phyloP scores from a whole-genome alignment of 2,113 vertebrate genomes.

The Campylomormyrus tamandua region DNA sequence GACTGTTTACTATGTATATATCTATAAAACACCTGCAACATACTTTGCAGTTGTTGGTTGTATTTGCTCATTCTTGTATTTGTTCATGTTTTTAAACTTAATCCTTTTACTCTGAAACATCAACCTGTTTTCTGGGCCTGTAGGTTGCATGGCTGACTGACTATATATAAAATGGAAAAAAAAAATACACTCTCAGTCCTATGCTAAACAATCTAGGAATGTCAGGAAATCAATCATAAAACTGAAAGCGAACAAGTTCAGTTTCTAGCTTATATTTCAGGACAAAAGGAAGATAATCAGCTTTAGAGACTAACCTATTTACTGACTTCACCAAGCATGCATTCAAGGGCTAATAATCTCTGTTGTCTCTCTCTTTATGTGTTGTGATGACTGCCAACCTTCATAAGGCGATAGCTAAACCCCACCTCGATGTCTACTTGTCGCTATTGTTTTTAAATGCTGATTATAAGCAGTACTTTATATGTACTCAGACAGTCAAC shows the following conservation, averaged over 20 bases:
- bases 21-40: background rate
- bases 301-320: background rate
- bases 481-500: background rate
- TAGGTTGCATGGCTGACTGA: background rate
- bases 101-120: background rate
- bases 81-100: background rate
- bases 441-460: background rate
- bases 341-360: background rate
- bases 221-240: conserved; percentile 8
- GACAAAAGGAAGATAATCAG: background rate
- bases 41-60: background rate
- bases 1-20: background rate
- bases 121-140: background rate
- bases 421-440: background rate
- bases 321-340: background rate
- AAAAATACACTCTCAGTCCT: background rate
- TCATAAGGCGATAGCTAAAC: background rate
- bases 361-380: background rate
- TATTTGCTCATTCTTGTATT: background rate
- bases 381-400: background rate
- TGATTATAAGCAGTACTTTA: background rate
- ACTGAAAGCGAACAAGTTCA: background rate
- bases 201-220: background rate
- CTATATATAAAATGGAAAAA: conserved; percentile 1
- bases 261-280: background rate